Conservation (phyloP, 53 echinoderm and acorn worm species). For the Pentamera pediparva region DNA sequence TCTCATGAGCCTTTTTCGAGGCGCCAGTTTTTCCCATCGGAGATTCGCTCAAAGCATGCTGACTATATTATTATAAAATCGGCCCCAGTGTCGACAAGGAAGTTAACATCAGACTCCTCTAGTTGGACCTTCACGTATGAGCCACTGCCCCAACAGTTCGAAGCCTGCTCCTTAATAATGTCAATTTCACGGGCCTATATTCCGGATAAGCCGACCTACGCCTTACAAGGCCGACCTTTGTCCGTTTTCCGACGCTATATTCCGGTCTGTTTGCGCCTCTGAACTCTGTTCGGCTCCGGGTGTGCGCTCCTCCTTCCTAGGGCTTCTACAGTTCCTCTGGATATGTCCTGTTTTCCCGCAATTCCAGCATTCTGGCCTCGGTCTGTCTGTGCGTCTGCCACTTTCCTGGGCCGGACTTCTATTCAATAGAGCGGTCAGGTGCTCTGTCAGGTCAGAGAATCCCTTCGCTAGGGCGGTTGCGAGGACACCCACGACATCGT, state of each 20-base stretch:
- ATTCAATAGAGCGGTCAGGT: not conserved
- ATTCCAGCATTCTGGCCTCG: not conserved
- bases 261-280: too few species aligned
- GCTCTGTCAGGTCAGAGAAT: not conserved
- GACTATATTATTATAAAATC: not conserved
- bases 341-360: conserved; percentile 2
- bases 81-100: conserved; percentile 1
- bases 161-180: not conserved
- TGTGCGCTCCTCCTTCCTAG: not conserved
- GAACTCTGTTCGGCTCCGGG: not conserved
- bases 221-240: not conserved
- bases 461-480: not conserved
- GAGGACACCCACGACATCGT: not conserved
- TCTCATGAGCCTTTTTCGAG: not conserved
- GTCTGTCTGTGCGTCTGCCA: not conserved
- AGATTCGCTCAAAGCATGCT: not conserved
- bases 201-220: not conserved
- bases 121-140: not conserved
- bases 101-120: not conserved
- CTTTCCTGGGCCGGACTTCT: too few species aligned
- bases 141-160: not conserved
- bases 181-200: not conserved
- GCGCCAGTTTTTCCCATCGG: not conserved
- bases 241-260: not conserved
- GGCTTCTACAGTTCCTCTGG: not conserved